These are phyloP conservation scores for Hepsetus odoe DNA, from an alignment of 2,113 vertebrate species.

Conservation along the genomic window DNA sequence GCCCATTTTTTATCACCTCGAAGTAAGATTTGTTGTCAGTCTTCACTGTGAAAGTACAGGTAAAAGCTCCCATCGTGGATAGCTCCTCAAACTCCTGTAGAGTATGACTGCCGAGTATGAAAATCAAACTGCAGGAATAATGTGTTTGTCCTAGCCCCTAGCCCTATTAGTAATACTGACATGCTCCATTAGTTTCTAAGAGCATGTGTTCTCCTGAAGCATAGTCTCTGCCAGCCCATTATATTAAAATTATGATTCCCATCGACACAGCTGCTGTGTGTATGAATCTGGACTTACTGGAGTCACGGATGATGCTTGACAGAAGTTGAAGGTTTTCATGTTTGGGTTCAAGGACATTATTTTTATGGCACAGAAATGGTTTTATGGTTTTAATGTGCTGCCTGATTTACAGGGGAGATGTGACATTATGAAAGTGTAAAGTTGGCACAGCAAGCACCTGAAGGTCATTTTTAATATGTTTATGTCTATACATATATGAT, in stretches of 20 bases:
- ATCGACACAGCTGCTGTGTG: background rate
- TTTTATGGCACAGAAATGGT: background rate
- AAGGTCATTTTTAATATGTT: background rate
- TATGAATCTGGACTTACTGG: background rate
- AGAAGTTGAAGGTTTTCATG: background rate
- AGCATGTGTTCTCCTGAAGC: conserved; percentile 7
- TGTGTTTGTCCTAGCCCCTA: background rate
- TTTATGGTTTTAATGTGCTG: background rate
- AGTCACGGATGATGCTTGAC: background rate
- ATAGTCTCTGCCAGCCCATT: background rate
- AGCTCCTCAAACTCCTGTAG: background rate
- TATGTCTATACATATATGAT: no score
- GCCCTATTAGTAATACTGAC: background rate
- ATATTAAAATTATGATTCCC: background rate
- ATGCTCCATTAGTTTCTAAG: conserved; percentile 21
- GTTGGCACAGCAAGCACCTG: background rate
- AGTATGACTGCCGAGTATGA: background rate
- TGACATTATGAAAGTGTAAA: background rate
- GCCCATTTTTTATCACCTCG: background rate
- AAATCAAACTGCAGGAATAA: background rate
- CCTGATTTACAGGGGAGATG: background rate
- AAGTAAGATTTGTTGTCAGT: background rate
- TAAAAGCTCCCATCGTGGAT: background rate
- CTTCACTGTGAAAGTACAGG: background rate
- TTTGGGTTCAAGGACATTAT: background rate